These are phyloP conservation scores for Lynx canadensis DNA, from an alignment of 2,113 vertebrate species.

Conservation along the genomic window DNA sequence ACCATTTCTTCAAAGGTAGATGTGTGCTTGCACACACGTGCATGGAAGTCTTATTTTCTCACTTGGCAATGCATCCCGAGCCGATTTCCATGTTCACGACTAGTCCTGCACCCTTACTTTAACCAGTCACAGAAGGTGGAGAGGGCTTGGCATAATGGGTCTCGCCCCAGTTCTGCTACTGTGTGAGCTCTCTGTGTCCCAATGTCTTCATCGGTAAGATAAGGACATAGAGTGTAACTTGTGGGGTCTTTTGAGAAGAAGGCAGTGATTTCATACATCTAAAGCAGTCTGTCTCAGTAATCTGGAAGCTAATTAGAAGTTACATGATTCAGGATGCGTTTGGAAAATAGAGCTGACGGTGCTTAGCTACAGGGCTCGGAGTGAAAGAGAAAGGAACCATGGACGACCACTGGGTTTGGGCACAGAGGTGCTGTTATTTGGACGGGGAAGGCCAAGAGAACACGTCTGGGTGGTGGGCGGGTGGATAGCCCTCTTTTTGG, in stretches of 20 bases:
- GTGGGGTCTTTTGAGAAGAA: not conserved
- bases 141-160: no score
- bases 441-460: not conserved
- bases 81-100: not conserved
- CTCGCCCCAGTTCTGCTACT: not conserved
- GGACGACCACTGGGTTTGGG: no score
- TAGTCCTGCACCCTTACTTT: not conserved
- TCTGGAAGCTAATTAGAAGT: not conserved
- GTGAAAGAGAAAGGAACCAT: not conserved
- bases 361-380: not conserved
- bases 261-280: not conserved
- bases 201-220: not conserved
- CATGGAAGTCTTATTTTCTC: not conserved
- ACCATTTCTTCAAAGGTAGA: not conserved
- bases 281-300: not conserved
- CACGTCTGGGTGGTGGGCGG: fast-evolving
- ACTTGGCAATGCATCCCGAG: fast-evolving
- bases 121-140: not conserved
- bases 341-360: not conserved
- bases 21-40: fast-evolving
- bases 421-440: fast-evolving
- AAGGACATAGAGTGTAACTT: not conserved
- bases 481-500: no score
- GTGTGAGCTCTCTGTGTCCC: not conserved
- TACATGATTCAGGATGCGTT: not conserved